These are phyloP conservation scores for Melangyna quadrimaculata DNA, from an alignment of 2,888 invertebrate genomes.

Conservation along the genomic window DNA sequence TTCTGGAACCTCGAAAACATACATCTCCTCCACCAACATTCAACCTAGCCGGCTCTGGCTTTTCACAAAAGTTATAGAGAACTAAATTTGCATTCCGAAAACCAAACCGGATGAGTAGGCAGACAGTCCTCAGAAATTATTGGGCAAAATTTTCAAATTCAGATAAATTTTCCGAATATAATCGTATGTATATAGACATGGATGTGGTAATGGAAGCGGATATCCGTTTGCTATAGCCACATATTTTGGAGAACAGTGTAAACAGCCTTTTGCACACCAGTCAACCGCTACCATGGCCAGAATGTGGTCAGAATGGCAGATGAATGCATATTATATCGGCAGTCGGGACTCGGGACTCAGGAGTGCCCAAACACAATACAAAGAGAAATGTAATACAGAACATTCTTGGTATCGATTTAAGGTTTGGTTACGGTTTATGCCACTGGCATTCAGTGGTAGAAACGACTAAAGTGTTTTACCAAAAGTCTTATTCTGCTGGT, in stretches of 20 bases:
- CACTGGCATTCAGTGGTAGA: neutral
- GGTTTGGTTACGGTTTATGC: constrained; percentile 19
- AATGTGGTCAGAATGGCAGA: constrained; percentile 30
- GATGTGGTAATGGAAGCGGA: constrained; percentile 41
- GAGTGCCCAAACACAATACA: neutral
- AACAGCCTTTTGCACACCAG: constrained; percentile 26
- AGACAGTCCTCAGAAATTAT: constrained; percentile 30
- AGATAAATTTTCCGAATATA: constrained; percentile 64
- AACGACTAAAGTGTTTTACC: neutral
- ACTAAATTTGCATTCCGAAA: constrained; percentile 30
- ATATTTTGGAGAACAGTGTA: constrained; percentile 33
- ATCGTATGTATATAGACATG: constrained; percentile 25
- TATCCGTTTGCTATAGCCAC: constrained; percentile 31
- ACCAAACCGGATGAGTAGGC: neutral
- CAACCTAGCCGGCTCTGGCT: neutral
- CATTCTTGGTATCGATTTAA: constrained; percentile 42
- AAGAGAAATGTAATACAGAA: neutral
- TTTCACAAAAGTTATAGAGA: constrained; percentile 14
- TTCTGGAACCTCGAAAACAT: constrained; percentile 37
- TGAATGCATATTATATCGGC: too few relatives aligned
- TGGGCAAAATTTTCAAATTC: constrained; percentile 52
- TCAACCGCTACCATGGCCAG: constrained; percentile 45
- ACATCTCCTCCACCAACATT: neutral
- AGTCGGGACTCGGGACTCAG: too few relatives aligned
- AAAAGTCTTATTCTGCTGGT: neutral